Evolutionary conservation across 2,797 vertebrate species (phyloP).

Genomic region (Anomalospiza imberbis): DNA sequence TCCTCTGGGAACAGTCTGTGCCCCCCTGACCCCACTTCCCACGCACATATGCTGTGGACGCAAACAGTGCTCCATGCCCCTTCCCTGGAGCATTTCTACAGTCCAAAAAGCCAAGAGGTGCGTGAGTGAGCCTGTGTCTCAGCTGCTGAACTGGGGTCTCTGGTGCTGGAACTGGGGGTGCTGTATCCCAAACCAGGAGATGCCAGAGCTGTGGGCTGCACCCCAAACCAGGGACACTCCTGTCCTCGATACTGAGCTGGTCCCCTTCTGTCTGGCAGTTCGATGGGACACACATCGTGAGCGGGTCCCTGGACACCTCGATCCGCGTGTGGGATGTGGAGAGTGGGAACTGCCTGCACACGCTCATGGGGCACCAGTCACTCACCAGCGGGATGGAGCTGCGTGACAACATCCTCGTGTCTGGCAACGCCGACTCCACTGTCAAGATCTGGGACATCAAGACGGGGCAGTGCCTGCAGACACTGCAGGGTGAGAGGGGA

Average conservation of each 20-base stretch:
- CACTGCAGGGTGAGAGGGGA: constrained; percentile 54
- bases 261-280: constrained; percentile 26
- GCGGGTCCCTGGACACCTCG: constrained; percentile 62
- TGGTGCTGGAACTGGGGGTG: not conserved
- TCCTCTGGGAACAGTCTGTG: not conserved
- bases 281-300: constrained; percentile 65
- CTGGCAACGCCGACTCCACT: constrained; percentile 62
- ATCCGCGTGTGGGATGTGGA: constrained; percentile 69
- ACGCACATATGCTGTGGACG: not conserved
- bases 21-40: not conserved
- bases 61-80: not conserved
- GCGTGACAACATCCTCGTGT: constrained; percentile 65
- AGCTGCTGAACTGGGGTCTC: not conserved
- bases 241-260: not conserved
- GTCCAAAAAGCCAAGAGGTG: not conserved
- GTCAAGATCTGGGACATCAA: constrained; percentile 75
- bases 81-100: not conserved
- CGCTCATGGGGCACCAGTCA: constrained; percentile 66
- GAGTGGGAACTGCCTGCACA: constrained; percentile 68
- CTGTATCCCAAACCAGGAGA: not conserved
- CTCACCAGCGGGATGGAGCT: constrained; percentile 70
- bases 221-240: not conserved
- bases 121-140: not conserved
- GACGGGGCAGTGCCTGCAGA: constrained; percentile 70
- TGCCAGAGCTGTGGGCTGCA: not conserved